Conservation (phyloP, 2,888 invertebrate species). For the Drosophila multiciliata region DNA sequence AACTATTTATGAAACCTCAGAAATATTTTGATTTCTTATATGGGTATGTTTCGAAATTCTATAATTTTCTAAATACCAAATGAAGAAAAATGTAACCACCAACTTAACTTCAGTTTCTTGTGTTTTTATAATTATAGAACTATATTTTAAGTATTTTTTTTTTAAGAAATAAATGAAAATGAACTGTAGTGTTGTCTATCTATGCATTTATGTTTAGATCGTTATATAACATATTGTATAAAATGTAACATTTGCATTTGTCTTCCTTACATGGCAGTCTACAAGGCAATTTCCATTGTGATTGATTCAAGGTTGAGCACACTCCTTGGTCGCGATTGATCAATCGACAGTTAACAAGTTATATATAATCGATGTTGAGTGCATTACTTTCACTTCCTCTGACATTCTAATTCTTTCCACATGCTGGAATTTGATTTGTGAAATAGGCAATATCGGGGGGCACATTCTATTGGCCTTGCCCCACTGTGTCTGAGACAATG, state of each 20-base stretch:
- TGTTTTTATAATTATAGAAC: neutral
- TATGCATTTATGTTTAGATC: neutral
- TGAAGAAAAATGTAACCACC: neutral
- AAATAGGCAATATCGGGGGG: neutral
- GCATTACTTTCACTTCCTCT: constrained; percentile 33
- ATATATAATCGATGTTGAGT: neutral
- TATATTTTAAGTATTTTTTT: neutral
- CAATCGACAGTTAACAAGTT: neutral
- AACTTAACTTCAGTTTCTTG: neutral
- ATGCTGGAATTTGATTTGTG: neutral
- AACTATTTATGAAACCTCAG: neutral
- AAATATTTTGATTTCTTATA: neutral
- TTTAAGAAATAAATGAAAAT: no score
- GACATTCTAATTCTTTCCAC: constrained; percentile 24
- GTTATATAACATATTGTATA: neutral
- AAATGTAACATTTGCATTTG: neutral
- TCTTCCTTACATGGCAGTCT: neutral
- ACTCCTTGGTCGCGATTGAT: constrained; percentile 1
- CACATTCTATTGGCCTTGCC: constrained; percentile 26
- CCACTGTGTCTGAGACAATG: constrained; percentile 56
- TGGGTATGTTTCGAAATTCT: neutral
- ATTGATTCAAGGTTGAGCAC: constrained; percentile 21
- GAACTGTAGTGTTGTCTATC: neutral
- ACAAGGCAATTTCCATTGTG: neutral
- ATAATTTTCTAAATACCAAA: neutral